Evolutionary conservation across 1,140 invertebrate genomes (phyloP).

Genomic region (Theocolax elegans): DNA sequence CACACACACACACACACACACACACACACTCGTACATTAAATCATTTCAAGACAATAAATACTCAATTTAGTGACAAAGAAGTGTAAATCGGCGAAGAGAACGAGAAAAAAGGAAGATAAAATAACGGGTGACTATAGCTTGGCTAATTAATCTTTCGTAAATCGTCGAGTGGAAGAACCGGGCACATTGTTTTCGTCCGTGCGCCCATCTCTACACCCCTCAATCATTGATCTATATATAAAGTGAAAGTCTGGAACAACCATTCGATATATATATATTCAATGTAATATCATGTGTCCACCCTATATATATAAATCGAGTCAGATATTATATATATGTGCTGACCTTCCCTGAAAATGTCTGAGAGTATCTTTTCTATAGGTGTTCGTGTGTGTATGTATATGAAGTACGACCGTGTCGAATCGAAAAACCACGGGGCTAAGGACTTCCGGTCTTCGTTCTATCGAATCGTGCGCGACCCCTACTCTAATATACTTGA

Average conservation of each 20-base stretch:
- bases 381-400: not conserved
- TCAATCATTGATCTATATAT: not conserved
- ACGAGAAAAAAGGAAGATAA: too few relatives aligned
- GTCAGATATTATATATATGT: conserved; percentile 36
- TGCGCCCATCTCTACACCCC: not conserved
- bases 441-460: conserved; percentile 57
- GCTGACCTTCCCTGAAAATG: conserved; percentile 25
- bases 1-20: too few relatives aligned
- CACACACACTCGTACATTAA: not conserved
- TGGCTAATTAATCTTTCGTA: conserved; percentile 36
- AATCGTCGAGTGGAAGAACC: conserved; percentile 25
- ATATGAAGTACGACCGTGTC: conserved; percentile 46
- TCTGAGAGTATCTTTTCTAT: too few relatives aligned
- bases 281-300: conserved; percentile 49
- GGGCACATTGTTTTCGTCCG: conserved; percentile 47
- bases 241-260: conserved; percentile 46
- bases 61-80: not conserved
- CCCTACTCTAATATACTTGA: conserved; percentile 47
- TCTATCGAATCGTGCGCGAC: conserved; percentile 21
- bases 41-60: not conserved
- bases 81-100: conserved; percentile 6
- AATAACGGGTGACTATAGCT: too few relatives aligned
- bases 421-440: conserved; percentile 42
- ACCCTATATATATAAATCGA: not conserved
- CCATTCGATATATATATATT: conserved; percentile 59